phyloP scores from a whole-genome alignment of 2,113 vertebrate species.

The Spheniscus mendiculus region DNA sequence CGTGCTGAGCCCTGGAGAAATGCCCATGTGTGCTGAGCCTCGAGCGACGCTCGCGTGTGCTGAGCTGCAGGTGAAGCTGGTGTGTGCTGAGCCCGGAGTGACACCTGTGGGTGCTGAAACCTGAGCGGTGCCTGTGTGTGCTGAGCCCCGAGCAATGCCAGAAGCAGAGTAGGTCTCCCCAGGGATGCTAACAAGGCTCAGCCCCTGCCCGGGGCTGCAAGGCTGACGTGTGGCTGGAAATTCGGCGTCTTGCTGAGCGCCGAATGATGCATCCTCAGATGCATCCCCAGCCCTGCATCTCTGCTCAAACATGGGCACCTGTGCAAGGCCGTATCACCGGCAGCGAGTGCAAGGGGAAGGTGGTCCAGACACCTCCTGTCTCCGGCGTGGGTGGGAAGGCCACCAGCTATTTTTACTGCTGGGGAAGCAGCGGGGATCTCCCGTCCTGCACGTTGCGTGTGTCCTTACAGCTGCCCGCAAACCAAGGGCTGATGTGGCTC shows the following conservation, averaged over 20 bases:
- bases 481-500: neutral
- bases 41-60: neutral
- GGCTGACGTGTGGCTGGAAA: neutral
- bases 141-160: rapidly evolving
- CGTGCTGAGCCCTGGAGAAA: rapidly evolving
- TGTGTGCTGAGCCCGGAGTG: neutral
- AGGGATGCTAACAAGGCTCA: neutral
- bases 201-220: neutral
- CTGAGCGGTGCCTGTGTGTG: rapidly evolving
- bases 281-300: neutral
- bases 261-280: rapidly evolving
- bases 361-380: neutral
- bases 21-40: neutral
- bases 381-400: neutral
- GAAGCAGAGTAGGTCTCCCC: neutral
- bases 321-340: neutral
- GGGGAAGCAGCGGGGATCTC: neutral
- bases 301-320: neutral
- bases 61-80: neutral
- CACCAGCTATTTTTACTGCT: neutral
- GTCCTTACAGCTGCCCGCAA: neutral
- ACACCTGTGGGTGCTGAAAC: neutral
- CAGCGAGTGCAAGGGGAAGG: neutral
- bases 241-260: rapidly evolving
- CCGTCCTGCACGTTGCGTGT: rapidly evolving